Evolutionary conservation across 2,113 vertebrate genomes (phyloP).

Genomic region (Chaetodon trifascialis): DNA sequence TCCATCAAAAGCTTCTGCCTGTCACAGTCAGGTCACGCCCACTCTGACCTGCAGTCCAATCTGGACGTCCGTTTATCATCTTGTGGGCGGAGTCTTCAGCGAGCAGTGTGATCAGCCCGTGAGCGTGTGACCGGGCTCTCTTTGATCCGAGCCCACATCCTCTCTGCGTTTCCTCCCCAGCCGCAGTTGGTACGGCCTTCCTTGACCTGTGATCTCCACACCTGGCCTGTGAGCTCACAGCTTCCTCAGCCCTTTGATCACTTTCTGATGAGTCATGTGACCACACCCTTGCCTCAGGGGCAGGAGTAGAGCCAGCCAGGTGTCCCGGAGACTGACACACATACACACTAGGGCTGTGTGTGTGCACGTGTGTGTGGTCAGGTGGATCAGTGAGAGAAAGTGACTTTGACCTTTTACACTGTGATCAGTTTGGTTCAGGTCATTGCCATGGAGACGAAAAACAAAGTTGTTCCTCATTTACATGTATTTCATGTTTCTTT

Average conservation of each 20-base stretch:
- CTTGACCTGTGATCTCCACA: slow-evolving; percentile 50
- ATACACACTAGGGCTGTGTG: background rate
- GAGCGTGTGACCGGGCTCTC: background rate
- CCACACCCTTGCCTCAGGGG: slow-evolving; percentile 45
- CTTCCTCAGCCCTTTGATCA: slow-evolving; percentile 64
- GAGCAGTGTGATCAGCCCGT: background rate
- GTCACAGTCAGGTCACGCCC: slow-evolving; percentile 11
- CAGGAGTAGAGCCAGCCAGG: slow-evolving; percentile 33
- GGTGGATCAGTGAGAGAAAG: background rate
- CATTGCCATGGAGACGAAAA: background rate
- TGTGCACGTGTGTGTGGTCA: background rate
- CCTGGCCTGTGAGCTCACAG: slow-evolving; percentile 48
- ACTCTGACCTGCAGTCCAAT: slow-evolving; percentile 35
- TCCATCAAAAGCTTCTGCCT: slow-evolving; percentile 15
- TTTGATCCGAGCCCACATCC: slow-evolving; percentile 58
- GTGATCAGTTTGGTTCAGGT: background rate
- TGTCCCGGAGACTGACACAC: slow-evolving; percentile 24
- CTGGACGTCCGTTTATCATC: slow-evolving; percentile 1
- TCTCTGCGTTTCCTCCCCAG: slow-evolving; percentile 45
- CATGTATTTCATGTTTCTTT: slow-evolving; percentile 6
- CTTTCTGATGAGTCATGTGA: slow-evolving; percentile 60
- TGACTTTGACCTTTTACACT: slow-evolving; percentile 5
- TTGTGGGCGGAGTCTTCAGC: background rate
- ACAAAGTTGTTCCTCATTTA: background rate
- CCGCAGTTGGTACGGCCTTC: slow-evolving; percentile 29